A percentile compares a stretch with the other conserved stretches of the same genome.
These are phyloP conservation scores for Acanthosoma haemorrhoidale DNA, from an alignment of 2,888 invertebrate genomes.

Conservation along the genomic window DNA sequence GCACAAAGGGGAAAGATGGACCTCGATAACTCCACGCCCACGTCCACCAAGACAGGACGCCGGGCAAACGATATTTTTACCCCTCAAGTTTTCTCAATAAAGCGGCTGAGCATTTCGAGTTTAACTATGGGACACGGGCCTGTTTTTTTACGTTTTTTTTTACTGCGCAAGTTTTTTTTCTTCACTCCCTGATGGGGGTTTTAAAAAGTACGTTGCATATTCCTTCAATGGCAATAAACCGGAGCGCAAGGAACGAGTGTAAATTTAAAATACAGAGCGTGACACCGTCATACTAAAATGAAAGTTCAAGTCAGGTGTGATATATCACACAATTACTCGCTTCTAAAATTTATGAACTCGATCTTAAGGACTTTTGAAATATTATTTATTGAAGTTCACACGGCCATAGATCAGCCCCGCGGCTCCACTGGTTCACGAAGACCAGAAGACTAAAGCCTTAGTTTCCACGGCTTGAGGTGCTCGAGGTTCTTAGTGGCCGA, in stretches of 20 bases:
- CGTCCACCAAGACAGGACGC: background rate
- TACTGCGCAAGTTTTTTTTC: background rate
- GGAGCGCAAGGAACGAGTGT: too few species aligned
- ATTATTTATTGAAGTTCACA: too few species aligned
- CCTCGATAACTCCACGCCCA: background rate
- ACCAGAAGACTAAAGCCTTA: too few species aligned
- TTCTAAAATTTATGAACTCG: too few species aligned
- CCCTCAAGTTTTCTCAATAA: constrained; percentile 3
- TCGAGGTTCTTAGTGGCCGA: too few species aligned
- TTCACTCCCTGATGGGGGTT: background rate
- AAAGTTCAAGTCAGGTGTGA: too few species aligned
- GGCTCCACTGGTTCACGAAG: too few species aligned
- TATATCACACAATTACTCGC: too few species aligned
- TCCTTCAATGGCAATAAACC: background rate
- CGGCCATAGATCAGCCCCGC: too few species aligned
- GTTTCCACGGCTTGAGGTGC: too few species aligned
- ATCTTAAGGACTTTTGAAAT: too few species aligned
- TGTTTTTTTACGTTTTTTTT: background rate
- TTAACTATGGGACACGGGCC: background rate
- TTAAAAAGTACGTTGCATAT: constrained; percentile 3
- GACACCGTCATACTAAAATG: background rate
- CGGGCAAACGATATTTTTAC: constrained; percentile 6
- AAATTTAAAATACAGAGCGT: too few species aligned
- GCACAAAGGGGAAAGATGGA: constrained; percentile 1
- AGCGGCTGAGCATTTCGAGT: background rate